Base-by-base conservation (phyloP, 1,140 invertebrate species). In the Calosoma granatense region DNA sequence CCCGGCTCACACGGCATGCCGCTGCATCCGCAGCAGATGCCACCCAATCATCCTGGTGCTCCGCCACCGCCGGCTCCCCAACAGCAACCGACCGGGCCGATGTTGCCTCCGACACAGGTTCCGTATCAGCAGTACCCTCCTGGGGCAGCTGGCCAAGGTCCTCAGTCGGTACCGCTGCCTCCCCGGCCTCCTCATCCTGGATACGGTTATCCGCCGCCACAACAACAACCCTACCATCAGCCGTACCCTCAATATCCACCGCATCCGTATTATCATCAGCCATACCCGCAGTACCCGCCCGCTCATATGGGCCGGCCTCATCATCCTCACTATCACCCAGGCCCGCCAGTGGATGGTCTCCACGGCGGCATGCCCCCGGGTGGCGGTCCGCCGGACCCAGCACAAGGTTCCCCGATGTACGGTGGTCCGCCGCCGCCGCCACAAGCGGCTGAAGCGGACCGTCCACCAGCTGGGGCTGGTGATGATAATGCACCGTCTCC, bases 211-310 rank as follows among this genome's bases (percentile, higher is more conserved):
- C 73, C 78, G 21, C 80, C 79, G 3, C 76, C 81, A 19, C 81
- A 81, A 22, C 81, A 82, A 57, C 79, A 81, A 59, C 74, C 77
- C 0, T 79, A 79, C 22, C 79, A 81, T 65, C 79, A 79, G 58
- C 72, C 77, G 6, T 81, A 82, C 69, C 77, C 76, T 2, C 78
- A 79, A 59, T 76, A 75, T 61, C 65, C 76, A 20, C 75, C 76
- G 1, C 74, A 77, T 68, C 73, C 80, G 0, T 84, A 84, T 59
- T 84, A 84, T 66, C 75, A 78, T 64, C 77, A 80, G 54, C 76
- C 75, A 0, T 78, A 78, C 54, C 77, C 79, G 1, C 80, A 83
- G 11, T 83, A 84, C 61, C 70, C 76, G 1, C 56, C 78, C 78
- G 3, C 77, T 39, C 69, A 72, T 3, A 75, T 72, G 73, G 75